These are phyloP conservation scores for Stenurella melanura DNA, from an alignment of 2,888 invertebrate species.

Conservation along the genomic window DNA sequence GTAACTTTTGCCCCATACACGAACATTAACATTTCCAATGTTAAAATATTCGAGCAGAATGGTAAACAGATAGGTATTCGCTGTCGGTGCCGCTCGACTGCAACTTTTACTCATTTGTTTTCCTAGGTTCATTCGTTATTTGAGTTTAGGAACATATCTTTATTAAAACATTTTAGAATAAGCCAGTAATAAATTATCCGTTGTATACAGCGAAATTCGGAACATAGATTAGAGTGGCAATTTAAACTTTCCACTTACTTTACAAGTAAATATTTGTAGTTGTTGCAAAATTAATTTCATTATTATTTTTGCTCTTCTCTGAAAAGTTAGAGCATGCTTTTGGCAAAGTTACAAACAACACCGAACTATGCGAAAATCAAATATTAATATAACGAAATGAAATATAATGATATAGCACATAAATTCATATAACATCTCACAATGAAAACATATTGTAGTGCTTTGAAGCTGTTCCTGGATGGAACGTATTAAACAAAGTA, in stretches of 20 bases:
- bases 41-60: too few relatives aligned
- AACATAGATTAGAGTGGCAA: not conserved
- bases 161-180: not conserved
- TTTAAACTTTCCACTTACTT: constrained; percentile 7
- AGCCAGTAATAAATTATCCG: not conserved
- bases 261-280: constrained; percentile 6
- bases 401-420: constrained; percentile 30
- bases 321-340: constrained; percentile 8
- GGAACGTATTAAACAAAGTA: constrained; percentile 43
- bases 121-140: not conserved
- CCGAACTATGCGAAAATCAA: constrained; percentile 29
- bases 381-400: constrained; percentile 33
- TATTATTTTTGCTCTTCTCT: constrained; percentile 18
- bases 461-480: constrained; percentile 39
- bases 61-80: too few relatives aligned
- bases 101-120: too few relatives aligned
- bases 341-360: constrained; percentile 20
- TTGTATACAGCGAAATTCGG: not conserved
- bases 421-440: constrained; percentile 16
- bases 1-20: too few relatives aligned
- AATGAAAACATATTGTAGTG: constrained; percentile 36
- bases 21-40: too few relatives aligned
- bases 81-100: too few relatives aligned
- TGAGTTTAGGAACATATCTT: not conserved
- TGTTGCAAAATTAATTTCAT: constrained; percentile 9